phyloP scores from a whole-genome alignment of 2,888 invertebrate species.

The Drosophila lutescens region DNA sequence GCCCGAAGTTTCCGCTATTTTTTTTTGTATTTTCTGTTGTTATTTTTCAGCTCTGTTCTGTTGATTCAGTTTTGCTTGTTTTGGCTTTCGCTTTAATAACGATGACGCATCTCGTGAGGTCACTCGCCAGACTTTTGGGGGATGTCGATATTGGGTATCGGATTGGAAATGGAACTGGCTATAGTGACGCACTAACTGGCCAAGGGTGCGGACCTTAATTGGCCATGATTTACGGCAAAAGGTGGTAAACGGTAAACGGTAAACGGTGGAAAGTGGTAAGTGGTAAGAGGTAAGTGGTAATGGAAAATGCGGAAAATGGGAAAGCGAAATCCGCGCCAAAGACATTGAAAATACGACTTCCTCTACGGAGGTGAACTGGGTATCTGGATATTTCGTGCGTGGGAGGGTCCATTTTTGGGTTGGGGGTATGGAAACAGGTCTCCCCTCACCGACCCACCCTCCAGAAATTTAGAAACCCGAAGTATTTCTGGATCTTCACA shows the following conservation, averaged over 20 bases:
- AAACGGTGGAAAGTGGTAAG: slow-evolving; percentile 24
- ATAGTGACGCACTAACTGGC: slow-evolving; percentile 57
- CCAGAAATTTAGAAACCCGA: slow-evolving; percentile 5
- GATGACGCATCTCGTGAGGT: slow-evolving; percentile 75
- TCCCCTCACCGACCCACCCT: not conserved
- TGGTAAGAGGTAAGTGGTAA: not conserved
- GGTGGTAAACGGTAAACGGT: slow-evolving; percentile 37
- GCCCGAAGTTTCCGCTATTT: slow-evolving; percentile 6
- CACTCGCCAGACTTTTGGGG: slow-evolving; percentile 52
- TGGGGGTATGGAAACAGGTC: not conserved
- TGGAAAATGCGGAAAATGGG: slow-evolving; percentile 9
- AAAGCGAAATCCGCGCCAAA: slow-evolving; percentile 37
- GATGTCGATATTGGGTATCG: slow-evolving; percentile 35
- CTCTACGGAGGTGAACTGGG: slow-evolving; percentile 30
- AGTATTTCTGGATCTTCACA: slow-evolving; percentile 34
- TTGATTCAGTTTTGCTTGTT: slow-evolving; percentile 31
- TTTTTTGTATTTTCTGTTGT: not conserved
- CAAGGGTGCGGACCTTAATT: slow-evolving; percentile 51
- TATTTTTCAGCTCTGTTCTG: slow-evolving; percentile 14
- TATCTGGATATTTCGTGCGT: slow-evolving; percentile 4
- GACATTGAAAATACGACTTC: slow-evolving; percentile 64
- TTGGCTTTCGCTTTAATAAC: slow-evolving; percentile 55
- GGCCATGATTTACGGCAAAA: slow-evolving; percentile 61
- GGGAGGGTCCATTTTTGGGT: slow-evolving; percentile 4
- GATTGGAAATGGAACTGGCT: slow-evolving; percentile 26